These are phyloP conservation scores for Stenichneumon culpator DNA, from an alignment of 2,888 invertebrate species.

Conservation along the genomic window DNA sequence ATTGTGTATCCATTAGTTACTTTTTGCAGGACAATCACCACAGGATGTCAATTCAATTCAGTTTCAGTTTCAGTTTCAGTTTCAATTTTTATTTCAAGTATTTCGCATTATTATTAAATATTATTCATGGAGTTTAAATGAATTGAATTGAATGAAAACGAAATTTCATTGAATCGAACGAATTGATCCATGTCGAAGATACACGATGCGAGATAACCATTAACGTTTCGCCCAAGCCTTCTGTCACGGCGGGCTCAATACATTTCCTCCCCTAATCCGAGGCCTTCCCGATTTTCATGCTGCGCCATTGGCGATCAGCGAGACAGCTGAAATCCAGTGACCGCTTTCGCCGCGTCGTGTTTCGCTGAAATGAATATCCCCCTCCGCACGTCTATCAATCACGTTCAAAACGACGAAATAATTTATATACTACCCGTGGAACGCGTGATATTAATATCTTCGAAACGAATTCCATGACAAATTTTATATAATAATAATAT, in stretches of 20 bases:
- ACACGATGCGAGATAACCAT: neutral
- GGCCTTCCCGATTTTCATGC: neutral
- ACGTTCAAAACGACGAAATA: slow-evolving; percentile 3
- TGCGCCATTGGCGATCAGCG: slow-evolving; percentile 7
- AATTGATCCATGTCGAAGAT: neutral
- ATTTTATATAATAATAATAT: neutral
- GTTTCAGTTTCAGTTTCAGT: neutral
- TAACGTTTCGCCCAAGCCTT: neutral
- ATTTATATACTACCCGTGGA: neutral
- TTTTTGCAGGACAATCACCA: too few species aligned
- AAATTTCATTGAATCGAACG: neutral
- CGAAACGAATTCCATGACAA: neutral
- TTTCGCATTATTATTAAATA: too few species aligned
- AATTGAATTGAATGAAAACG: neutral
- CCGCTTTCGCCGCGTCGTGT: neutral
- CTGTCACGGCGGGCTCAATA: neutral
- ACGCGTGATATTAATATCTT: neutral
- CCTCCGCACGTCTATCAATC: slow-evolving; percentile 1
- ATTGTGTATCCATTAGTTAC: neutral
- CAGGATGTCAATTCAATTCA: neutral
- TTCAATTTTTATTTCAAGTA: too few species aligned
- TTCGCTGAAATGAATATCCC: slow-evolving; percentile 26
- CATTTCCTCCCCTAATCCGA: neutral
- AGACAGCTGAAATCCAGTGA: slow-evolving; percentile 19
- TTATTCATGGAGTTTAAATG: neutral